phyloP scores from a whole-genome alignment of 2,888 invertebrate genomes.

The Nomada fabriciana region DNA sequence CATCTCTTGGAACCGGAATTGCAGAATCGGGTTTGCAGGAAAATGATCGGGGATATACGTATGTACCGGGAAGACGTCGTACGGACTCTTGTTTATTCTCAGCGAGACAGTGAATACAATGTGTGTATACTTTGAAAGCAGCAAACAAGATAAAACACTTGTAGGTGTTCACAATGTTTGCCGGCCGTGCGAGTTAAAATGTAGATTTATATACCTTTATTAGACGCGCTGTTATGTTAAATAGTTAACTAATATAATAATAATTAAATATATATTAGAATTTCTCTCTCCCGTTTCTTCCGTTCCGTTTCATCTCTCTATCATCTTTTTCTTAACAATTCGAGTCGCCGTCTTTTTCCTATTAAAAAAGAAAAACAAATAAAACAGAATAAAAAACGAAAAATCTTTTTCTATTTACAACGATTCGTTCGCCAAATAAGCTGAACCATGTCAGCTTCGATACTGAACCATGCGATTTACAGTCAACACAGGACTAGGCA shows the following conservation, averaged over 20 bases:
- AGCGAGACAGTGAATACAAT: slow-evolving; percentile 65
- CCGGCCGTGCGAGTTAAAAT: slow-evolving; percentile 21
- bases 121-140: slow-evolving; percentile 44
- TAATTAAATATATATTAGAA: slow-evolving; percentile 80
- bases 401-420: slow-evolving; percentile 44
- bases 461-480: slow-evolving; percentile 22
- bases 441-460: not conserved
- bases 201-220: slow-evolving; percentile 26
- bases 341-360: not conserved
- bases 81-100: slow-evolving; percentile 63
- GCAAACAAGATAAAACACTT: slow-evolving; percentile 50
- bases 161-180: slow-evolving; percentile 27
- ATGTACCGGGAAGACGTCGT: slow-evolving; percentile 1
- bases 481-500: slow-evolving; percentile 47
- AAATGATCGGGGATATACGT: not conserved
- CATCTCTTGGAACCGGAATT: too few relatives aligned
- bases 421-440: slow-evolving; percentile 1
- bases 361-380: not conserved
- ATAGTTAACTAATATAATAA: slow-evolving; percentile 74
- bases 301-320: slow-evolving; percentile 23
- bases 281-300: slow-evolving; percentile 66
- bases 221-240: slow-evolving; percentile 59
- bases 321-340: slow-evolving; percentile 28
- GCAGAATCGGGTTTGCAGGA: not conserved
- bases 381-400: not conserved